These are phyloP conservation scores for Drosophila pseudoananassae DNA, from an alignment of 1,140 invertebrate genomes.

Conservation along the genomic window DNA sequence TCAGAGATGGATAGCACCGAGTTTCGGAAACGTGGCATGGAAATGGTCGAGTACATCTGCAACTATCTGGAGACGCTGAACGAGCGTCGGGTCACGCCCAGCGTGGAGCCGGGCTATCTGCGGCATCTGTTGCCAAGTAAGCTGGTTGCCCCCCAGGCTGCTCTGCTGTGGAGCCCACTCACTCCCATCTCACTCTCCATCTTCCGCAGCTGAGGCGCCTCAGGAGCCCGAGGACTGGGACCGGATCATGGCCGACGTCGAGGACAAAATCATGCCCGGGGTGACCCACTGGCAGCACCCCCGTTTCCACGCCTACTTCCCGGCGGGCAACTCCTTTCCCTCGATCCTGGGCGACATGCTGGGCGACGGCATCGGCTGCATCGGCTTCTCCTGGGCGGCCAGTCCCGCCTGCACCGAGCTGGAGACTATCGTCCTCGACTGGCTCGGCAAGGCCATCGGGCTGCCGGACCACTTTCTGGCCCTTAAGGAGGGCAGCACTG, in stretches of 20 bases:
- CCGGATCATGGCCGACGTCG: conserved; percentile 96
- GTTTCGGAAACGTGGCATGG: conserved; percentile 94
- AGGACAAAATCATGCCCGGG: conserved; percentile 98
- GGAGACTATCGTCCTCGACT: conserved; percentile 98
- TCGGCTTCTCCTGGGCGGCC: conserved; percentile 99
- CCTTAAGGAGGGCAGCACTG: conserved; percentile 91
- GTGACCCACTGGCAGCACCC: conserved; percentile 99
- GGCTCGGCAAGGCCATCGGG: conserved; percentile 97
- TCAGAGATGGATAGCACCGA: conserved; percentile 93
- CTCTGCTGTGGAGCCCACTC: not conserved
- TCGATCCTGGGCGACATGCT: conserved; percentile 99
- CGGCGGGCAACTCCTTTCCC: conserved; percentile 98
- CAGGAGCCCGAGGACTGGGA: conserved; percentile 95
- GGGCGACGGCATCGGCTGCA: conserved; percentile 96
- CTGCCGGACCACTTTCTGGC: conserved; percentile 94
- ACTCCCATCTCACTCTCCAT: not conserved
- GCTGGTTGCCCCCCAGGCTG: conserved; percentile 2
- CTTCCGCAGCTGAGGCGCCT: conserved; percentile 88
- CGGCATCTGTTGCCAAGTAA: conserved; percentile 90
- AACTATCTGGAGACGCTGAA: conserved; percentile 95
- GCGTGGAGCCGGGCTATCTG: conserved; percentile 96
- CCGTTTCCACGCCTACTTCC: conserved; percentile 99
- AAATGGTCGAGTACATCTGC: conserved; percentile 99
- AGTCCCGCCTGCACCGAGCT: conserved; percentile 99
- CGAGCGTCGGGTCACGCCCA: conserved; percentile 93